A percentile compares a stretch with the other conserved stretches of the same genome.
These are phyloP conservation scores for Pygmarrhopalites habei DNA, from an alignment of 1,140 invertebrate genomes.

Conservation along the genomic window DNA sequence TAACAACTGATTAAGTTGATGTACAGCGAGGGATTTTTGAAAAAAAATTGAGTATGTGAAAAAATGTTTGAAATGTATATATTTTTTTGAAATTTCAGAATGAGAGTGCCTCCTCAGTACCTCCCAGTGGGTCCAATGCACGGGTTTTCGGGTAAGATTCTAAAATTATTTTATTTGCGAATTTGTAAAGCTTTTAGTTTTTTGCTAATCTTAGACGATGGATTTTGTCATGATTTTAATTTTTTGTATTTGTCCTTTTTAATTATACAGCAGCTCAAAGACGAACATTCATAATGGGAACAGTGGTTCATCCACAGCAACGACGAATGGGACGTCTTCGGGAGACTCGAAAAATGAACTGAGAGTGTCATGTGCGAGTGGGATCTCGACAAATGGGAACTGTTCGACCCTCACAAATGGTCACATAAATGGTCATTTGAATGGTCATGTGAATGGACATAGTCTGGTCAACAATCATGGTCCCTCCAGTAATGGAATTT, in stretches of 20 bases:
- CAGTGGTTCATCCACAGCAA: conserved; percentile 23
- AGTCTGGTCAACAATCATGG: conserved; percentile 21
- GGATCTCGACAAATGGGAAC: conserved; percentile 30
- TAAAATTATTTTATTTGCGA: too few species aligned
- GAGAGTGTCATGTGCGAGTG: conserved; percentile 31
- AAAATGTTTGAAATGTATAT: not conserved
- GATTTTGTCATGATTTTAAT: too few species aligned
- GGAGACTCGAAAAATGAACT: conserved; percentile 35
- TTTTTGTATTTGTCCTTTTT: too few species aligned
- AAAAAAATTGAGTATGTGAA: not conserved
- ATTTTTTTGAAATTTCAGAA: conserved; percentile 25
- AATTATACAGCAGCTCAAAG: conserved; percentile 36
- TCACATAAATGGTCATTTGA: conserved; percentile 29
- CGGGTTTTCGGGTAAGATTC: too few species aligned
- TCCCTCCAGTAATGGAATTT: conserved; percentile 1
- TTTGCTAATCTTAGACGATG: too few species aligned
- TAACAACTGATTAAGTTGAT: too few species aligned
- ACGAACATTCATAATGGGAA: conserved; percentile 36
- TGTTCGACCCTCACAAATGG: conserved; percentile 33
- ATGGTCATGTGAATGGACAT: conserved; percentile 31
- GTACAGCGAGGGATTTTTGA: too few species aligned
- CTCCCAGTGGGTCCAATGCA: conserved; percentile 33
- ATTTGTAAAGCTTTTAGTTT: too few species aligned
- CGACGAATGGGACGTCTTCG: conserved; percentile 31
- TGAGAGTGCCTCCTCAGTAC: conserved; percentile 36